These are phyloP conservation scores for Hippocampus kuda DNA, from an alignment of 2,797 vertebrate species.

Conservation along the genomic window DNA sequence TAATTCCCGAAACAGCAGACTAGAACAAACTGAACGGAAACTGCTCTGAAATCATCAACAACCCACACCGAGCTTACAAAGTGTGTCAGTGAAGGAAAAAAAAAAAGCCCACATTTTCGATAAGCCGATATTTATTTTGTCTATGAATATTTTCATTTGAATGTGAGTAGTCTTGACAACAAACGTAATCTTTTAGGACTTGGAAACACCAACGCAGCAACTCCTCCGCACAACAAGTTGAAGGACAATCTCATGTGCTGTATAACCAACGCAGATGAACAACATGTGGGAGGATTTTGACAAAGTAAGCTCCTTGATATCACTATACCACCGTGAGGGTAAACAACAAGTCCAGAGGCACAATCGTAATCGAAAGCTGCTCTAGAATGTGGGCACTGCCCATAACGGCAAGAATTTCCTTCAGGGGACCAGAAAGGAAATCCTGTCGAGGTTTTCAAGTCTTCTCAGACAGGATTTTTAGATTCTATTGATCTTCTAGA, in stretches of 20 bases:
- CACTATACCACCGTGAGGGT: background rate
- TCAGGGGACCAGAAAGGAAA: constrained; percentile 36
- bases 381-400: constrained; percentile 6
- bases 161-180: background rate
- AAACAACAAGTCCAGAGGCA: background rate
- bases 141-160: background rate
- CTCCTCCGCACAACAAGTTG: no score
- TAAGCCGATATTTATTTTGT: background rate
- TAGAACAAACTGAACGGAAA: background rate
- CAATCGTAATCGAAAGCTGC: constrained; percentile 4
- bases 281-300: background rate
- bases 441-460: constrained; percentile 37
- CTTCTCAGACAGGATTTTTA: constrained; percentile 23
- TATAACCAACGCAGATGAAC: no score
- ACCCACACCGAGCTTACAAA: background rate
- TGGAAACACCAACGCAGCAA: background rate
- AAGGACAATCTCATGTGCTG: no score
- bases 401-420: constrained; percentile 24
- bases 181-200: background rate
- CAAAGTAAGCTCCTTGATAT: background rate
- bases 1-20: background rate
- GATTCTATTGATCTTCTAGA: constrained; percentile 29
- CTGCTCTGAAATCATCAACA: background rate
- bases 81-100: background rate
- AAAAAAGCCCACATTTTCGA: background rate